A percentile compares a stretch with the other conserved stretches of the same genome.
Conservation (phyloP, 2,888 invertebrate species). For the Leptopilina myrica region DNA sequence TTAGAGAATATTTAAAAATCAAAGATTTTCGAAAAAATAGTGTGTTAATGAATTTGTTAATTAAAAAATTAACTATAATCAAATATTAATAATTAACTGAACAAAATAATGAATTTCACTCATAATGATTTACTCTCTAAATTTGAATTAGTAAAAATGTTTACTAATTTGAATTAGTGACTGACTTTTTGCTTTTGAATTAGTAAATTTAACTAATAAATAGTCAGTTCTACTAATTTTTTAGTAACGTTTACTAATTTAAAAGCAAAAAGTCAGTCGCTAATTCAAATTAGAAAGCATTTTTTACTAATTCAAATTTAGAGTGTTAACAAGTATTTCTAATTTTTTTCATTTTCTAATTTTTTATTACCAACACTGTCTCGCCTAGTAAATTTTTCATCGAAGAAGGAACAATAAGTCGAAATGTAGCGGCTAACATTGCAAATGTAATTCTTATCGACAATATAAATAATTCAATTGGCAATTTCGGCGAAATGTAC, state of each 20-base stretch:
- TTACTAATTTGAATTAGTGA: too few species aligned
- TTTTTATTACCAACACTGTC: conserved; percentile 74
- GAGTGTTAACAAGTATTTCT: too few species aligned
- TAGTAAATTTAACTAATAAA: too few species aligned
- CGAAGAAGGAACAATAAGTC: conserved; percentile 72
- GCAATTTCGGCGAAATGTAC: conserved; percentile 45
- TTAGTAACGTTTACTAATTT: too few species aligned
- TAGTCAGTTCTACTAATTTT: too few species aligned
- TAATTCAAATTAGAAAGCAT: too few species aligned
- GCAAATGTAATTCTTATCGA: conserved; percentile 63
- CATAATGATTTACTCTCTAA: too few species aligned
- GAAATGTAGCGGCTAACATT: conserved; percentile 67
- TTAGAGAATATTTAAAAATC: background rate
- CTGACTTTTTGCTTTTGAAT: too few species aligned
- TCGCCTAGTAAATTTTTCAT: conserved; percentile 76
- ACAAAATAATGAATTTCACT: background rate
- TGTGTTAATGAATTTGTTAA: background rate
- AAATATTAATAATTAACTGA: background rate
- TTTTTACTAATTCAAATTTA: too few species aligned
- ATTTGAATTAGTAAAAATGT: too few species aligned
- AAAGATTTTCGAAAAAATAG: too few species aligned
- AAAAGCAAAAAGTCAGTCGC: too few species aligned
- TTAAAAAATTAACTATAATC: background rate
- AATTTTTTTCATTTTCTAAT: background rate
- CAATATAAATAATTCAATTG: conserved; percentile 61